Evolutionary conservation across 2,113 vertebrate genomes (phyloP).

Genomic region (crab-eating macaque (Macaca fascicularis)): DNA sequence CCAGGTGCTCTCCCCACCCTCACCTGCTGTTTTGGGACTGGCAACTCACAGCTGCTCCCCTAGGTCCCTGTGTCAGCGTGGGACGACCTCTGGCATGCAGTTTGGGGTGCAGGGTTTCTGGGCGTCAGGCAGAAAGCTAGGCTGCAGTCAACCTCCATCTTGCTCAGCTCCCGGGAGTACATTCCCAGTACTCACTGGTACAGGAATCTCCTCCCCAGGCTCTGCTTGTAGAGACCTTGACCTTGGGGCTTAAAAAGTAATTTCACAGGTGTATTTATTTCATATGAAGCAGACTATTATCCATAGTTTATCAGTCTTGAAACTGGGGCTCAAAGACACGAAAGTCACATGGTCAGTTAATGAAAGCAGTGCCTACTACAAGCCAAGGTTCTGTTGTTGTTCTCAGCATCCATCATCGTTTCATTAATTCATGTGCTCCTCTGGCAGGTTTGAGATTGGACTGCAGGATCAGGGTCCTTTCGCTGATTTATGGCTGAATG

Average conservation of each 20-base stretch:
- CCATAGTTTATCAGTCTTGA: neutral
- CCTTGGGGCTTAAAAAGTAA: neutral
- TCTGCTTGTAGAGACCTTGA: neutral
- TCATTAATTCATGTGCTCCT: neutral
- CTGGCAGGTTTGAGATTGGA: neutral
- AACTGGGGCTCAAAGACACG: neutral
- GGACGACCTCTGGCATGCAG: neutral
- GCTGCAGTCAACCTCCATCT: neutral
- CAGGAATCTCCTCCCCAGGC: neutral
- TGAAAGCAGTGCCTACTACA: accelerated
- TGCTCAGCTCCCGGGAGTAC: neutral
- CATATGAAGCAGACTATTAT: neutral
- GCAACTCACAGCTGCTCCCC: neutral
- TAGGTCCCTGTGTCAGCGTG: neutral
- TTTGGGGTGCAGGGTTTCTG: neutral
- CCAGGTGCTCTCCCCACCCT: no score
- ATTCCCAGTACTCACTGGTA: accelerated
- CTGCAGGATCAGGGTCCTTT: neutral
- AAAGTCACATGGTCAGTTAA: no score
- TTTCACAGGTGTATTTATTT: neutral
- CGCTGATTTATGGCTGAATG: neutral
- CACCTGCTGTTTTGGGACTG: neutral
- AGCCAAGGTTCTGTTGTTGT: neutral
- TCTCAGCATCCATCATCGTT: accelerated
- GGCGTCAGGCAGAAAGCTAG: neutral